These are phyloP conservation scores for Andrena bucephala DNA, from an alignment of 2,888 invertebrate genomes.

Conservation along the genomic window DNA sequence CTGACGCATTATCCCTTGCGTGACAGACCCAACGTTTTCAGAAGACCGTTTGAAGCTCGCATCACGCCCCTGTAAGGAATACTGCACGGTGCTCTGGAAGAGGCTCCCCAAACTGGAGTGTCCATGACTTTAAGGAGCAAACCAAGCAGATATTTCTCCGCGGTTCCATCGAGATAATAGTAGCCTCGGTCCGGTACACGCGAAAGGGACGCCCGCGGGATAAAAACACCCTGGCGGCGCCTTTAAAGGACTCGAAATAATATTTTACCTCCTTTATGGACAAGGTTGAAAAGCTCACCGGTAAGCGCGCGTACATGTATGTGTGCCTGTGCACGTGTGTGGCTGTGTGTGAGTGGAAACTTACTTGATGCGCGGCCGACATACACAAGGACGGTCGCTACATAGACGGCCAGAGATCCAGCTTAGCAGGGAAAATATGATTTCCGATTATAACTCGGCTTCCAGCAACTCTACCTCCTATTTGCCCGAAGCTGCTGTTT, in stretches of 20 bases:
- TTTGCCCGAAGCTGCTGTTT: conserved; percentile 72
- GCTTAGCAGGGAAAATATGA: conserved; percentile 81
- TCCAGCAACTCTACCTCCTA: conserved; percentile 75
- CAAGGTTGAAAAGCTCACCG: conserved; percentile 47
- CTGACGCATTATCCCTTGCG: not conserved
- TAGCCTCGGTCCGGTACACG: not conserved
- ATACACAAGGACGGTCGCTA: conserved; percentile 83
- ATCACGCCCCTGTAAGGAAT: not conserved
- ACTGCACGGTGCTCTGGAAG: not conserved
- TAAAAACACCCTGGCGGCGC: not conserved
- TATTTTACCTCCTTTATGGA: conserved; percentile 56
- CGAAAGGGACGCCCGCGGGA: not conserved
- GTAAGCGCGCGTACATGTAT: conserved; percentile 25
- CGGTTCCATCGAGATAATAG: conserved; percentile 12
- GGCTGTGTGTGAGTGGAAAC: conserved; percentile 69
- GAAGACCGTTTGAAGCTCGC: conserved; percentile 2
- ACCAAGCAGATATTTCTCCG: conserved; percentile 9
- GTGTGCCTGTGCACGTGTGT: conserved; percentile 10
- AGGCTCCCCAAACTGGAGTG: not conserved
- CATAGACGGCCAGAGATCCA: conserved; percentile 83
- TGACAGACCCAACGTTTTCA: not conserved
- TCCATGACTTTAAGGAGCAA: not conserved
- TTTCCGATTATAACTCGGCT: conserved; percentile 79
- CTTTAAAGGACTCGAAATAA: conserved; percentile 53
- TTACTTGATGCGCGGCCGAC: conserved; percentile 81